Evolutionary conservation across 2,113 vertebrate genomes (phyloP).

Genomic region (Hemiprocne comata): DNA sequence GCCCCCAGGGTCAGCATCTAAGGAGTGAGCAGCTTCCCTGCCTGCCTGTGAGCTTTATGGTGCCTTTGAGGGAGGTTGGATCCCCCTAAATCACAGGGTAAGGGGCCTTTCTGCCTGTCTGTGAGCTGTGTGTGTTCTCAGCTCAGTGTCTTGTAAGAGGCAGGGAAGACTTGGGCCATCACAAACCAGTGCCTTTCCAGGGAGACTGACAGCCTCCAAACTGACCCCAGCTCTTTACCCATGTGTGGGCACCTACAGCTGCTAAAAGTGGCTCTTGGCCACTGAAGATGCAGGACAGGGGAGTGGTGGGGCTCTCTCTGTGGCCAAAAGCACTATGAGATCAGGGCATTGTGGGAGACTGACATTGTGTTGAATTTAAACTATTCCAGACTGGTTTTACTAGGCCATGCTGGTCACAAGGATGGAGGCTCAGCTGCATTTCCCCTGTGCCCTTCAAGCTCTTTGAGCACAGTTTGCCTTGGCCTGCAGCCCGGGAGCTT

Average conservation of each 20-base stretch:
- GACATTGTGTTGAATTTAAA: not conserved
- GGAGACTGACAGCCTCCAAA: not conserved
- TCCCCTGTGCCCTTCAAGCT: not conserved
- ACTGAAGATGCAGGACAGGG: not conserved
- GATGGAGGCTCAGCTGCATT: not conserved
- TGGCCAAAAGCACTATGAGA: not conserved
- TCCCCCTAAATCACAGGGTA: not conserved
- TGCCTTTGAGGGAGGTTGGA: not conserved
- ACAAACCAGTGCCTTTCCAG: not conserved
- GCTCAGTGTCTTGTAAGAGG: not conserved
- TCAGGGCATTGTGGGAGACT: not conserved
- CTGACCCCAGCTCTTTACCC: not conserved
- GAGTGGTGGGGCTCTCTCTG: not conserved
- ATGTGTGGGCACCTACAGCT: rapidly evolving
- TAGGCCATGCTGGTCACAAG: not conserved
- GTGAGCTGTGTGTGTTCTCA: not conserved
- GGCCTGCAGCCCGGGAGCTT: not conserved
- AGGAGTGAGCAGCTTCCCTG: not conserved
- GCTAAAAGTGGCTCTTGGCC: not conserved
- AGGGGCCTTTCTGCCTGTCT: not conserved
- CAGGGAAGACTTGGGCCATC: not conserved
- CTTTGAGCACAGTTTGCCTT: not conserved
- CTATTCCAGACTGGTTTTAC: not conserved
- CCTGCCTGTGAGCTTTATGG: not conserved
- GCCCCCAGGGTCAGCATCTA: not conserved